phyloP scores from a whole-genome alignment of 2,113 vertebrate genomes.

The Xenopus borealis region DNA sequence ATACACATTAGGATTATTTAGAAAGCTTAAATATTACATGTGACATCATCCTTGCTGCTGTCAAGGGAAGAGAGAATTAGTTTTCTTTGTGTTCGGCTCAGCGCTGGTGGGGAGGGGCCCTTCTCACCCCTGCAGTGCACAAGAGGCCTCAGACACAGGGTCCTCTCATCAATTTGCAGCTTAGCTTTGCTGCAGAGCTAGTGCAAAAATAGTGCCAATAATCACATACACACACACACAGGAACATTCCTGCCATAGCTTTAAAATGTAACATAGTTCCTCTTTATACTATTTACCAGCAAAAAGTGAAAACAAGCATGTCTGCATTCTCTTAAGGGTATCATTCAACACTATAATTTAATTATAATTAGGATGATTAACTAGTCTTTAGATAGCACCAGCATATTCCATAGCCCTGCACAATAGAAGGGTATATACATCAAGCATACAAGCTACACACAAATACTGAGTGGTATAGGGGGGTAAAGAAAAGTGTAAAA shows the following conservation, averaged over 20 bases:
- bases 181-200: conserved; percentile 11
- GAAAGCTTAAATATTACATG: background rate
- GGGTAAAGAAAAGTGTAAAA: too few species aligned
- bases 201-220: background rate
- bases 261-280: background rate
- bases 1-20: background rate
- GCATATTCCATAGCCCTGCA: too few species aligned
- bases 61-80: background rate
- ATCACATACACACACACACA: background rate
- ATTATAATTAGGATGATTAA: too few species aligned
- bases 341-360: too few species aligned
- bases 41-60: background rate
- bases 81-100: conserved; percentile 42
- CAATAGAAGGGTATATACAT: too few species aligned
- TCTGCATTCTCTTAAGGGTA: too few species aligned
- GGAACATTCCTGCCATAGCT: background rate
- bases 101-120: conserved; percentile 28
- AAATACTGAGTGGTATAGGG: too few species aligned
- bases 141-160: conserved; percentile 21
- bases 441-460: too few species aligned
- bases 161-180: conserved; percentile 2
- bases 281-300: background rate
- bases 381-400: too few species aligned
- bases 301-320: too few species aligned
- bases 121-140: conserved; percentile 40